Base-by-base conservation (phyloP, 2,888 invertebrate species). In the Gryllus longicercus region DNA sequence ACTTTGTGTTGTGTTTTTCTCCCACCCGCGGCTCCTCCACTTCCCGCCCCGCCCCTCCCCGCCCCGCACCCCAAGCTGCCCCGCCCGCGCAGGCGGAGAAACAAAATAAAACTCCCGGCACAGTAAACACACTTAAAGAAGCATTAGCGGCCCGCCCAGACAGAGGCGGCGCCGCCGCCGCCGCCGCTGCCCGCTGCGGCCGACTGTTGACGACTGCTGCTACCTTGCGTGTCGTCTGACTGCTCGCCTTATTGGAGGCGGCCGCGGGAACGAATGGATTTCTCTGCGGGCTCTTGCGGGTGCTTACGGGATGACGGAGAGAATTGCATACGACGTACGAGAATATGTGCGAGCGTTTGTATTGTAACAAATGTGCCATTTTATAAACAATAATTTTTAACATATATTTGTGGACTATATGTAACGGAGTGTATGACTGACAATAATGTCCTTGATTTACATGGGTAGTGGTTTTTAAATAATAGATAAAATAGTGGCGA, bases 71-170 rank as follows among this genome's bases (percentile, higher is more conserved):
- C 38, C 38, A 8, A 1, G 38, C 38, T 63, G 63, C 63, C 63
- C 63, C 63, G 63, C 63, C 63, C 63, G 4, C 63, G 63, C 63
- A n/a, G 63, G 63, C 14, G n/a, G n/a, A n/a, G n/a, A n/a, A 63
- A 63, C 63, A n/a, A 63, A 63, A 63, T 63, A 63, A 63, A 63
- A 63, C 63, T 63, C 16, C 38, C 63, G 63, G 63, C 63, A 63
- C 63, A 63, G 63, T 63, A 63, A 63, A 63, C 63, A 63, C 63
- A 63, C 63, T 63, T 63, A 63, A 63, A 63, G 63, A 63, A 63
- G 63, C 63, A 63, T 63, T 63, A 63, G 63, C n/a, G 63, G 63
- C 63, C 63, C 38, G 4, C 63, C 63, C 63, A 63, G 63, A 63
- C 63, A 63, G 16, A 63, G 63, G 63, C n/a, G 16, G 63, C 14